Evolutionary conservation across 1,140 invertebrate species (phyloP).

Genomic region (Ericerus pela): DNA sequence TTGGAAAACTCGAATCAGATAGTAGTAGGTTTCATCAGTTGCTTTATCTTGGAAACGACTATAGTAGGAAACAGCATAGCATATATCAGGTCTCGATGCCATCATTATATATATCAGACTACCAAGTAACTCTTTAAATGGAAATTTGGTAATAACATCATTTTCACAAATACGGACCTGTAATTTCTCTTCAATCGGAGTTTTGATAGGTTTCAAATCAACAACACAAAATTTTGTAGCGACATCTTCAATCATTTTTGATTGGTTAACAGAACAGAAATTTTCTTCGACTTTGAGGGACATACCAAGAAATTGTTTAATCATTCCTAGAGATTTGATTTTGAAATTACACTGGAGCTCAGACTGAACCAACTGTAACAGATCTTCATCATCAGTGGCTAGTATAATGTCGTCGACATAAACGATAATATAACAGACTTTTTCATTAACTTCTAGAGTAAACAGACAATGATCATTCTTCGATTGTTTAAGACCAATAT

Average conservation of each 20-base stretch:
- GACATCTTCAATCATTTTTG: neutral
- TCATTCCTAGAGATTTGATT: neutral
- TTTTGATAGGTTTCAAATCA: neutral
- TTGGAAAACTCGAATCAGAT: neutral
- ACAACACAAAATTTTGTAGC: neutral
- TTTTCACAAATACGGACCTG: neutral
- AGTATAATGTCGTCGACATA: conserved; percentile 13
- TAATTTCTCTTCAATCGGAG: neutral
- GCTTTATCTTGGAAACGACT: neutral
- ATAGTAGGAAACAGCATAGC: neutral
- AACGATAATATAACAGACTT: neutral
- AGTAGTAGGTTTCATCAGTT: neutral
- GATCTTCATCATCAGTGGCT: neutral
- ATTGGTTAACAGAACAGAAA: neutral
- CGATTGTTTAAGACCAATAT: neutral
- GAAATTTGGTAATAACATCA: neutral
- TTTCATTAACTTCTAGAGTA: neutral
- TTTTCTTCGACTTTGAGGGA: neutral
- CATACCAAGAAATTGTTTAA: conserved; percentile 5
- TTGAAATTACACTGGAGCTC: conserved; percentile 1
- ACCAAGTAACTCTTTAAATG: neutral
- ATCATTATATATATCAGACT: neutral
- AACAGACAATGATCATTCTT: conserved; percentile 9
- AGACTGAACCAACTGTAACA: neutral
- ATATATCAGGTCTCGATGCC: neutral